Conservation (phyloP, 2,113 vertebrate species). For the Merops nubicus region DNA sequence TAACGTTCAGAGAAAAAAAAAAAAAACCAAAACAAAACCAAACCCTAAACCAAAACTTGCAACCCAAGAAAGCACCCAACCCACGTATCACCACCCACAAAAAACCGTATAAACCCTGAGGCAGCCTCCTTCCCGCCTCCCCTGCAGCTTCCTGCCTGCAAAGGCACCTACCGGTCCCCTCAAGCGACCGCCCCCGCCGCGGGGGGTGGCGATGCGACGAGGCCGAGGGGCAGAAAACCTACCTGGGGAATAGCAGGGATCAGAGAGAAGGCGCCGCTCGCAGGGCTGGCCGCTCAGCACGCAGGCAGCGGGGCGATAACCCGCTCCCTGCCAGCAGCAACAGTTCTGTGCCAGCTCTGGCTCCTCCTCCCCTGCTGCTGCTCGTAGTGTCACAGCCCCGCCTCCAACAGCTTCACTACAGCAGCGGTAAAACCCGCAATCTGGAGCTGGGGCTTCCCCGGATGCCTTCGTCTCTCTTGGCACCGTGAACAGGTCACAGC, state of each 20-base stretch:
- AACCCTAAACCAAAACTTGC: neutral
- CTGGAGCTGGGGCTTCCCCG: neutral
- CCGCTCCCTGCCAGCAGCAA: accelerated
- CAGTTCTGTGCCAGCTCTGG: neutral
- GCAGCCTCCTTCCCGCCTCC: neutral
- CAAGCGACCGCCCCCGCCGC: accelerated
- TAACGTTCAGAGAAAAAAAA: accelerated
- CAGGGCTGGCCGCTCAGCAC: accelerated
- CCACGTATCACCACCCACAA: accelerated
- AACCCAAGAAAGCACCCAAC: neutral
- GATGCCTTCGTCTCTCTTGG: accelerated
- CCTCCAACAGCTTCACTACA: accelerated
- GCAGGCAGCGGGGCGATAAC: accelerated
- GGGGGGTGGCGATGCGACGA: accelerated
- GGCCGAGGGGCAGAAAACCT: neutral
- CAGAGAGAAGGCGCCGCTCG: accelerated
- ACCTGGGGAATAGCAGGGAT: neutral
- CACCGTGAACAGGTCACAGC: accelerated
- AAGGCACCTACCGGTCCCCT: accelerated
- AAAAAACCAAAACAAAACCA: no score
- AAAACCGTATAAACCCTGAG: accelerated
- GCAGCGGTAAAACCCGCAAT: accelerated
- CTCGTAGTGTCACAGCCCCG: neutral
- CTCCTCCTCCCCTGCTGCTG: neutral
- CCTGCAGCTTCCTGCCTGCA: neutral